phyloP scores from a whole-genome alignment of 2,797 vertebrate genomes.

The Mastacembelus armatus region DNA sequence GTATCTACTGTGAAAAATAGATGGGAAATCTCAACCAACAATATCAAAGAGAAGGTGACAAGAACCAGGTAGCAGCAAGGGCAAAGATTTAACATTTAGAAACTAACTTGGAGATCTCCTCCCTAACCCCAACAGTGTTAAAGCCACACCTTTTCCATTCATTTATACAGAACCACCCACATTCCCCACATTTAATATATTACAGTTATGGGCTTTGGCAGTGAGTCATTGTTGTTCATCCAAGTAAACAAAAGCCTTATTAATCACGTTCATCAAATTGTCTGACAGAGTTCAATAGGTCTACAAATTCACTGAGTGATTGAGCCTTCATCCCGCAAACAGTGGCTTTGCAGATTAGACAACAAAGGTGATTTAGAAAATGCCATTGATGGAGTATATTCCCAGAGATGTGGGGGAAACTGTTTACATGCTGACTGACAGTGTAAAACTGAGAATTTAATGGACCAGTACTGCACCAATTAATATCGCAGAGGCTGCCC shows the following conservation, averaged over 20 bases:
- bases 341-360: constrained; percentile 43
- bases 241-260: constrained; percentile 38
- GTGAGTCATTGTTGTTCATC: constrained; percentile 38
- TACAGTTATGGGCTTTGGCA: constrained; percentile 8
- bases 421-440: constrained; percentile 51
- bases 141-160: neutral
- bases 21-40: neutral
- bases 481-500: constrained; percentile 58
- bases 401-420: constrained; percentile 17
- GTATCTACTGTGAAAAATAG: neutral
- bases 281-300: constrained; percentile 44
- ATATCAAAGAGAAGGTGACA: neutral
- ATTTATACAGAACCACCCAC: neutral
- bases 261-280: constrained; percentile 60
- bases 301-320: constrained; percentile 34
- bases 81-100: neutral
- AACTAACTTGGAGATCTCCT: neutral
- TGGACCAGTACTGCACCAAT: constrained; percentile 44
- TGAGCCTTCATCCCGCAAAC: constrained; percentile 35
- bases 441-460: constrained; percentile 52
- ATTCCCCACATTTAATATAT: neutral
- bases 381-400: constrained; percentile 21
- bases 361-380: constrained; percentile 34
- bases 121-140: constrained; percentile 2
- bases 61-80: neutral